Evolutionary conservation across 1,140 invertebrate species (phyloP), one percentile per base, ranked within the genome.

Genomic region (Eupristina koningsbergeri): DNA sequence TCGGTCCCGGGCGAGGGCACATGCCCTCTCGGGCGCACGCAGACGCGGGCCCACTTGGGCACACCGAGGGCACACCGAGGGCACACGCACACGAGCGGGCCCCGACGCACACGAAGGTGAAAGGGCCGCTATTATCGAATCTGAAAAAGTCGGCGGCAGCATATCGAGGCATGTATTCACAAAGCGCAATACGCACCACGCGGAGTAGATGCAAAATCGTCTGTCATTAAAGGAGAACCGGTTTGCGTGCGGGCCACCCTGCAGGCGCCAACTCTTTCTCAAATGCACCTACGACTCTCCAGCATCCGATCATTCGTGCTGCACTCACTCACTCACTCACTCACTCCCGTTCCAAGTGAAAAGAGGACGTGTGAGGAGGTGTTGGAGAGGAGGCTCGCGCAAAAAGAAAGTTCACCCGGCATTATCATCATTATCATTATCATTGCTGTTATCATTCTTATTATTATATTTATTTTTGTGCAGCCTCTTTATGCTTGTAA

Each of bases 211-310:
- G 82, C 53, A 84, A 84, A 84, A 84, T 84, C 86, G 86, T 88
- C 86, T 80, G 85, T 88, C 84, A 89, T 89, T 87, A 88, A 80
- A 84, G 53, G 75, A 87, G 88, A 88, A 88, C 86, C 87, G 89
- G 88, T 88, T 87, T 87, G 88, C 85, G 76, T 87, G 88, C 85
- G 76, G 86, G 86, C 87, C 86, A 87, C 82, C 85, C 85, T 87
- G 84, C 84, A 82, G 58, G 63, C 83, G 69, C 84, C 79, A 77
- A 81, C 26, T 47, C 58, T 83, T 83, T 63, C 39, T 76, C 71
- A 67, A 61, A 26, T 36, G 34, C 79, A 83, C 69, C 63, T 78
- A 61, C 61, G 63, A 71, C 29, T 71, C n/a, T n/a, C n/a, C n/a
- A n/a, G n/a, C n/a, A n/a, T n/a, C 47, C 26, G 64, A 84, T 79